Conservation (phyloP, 2,888 invertebrate species). For the Idaea aversata region DNA sequence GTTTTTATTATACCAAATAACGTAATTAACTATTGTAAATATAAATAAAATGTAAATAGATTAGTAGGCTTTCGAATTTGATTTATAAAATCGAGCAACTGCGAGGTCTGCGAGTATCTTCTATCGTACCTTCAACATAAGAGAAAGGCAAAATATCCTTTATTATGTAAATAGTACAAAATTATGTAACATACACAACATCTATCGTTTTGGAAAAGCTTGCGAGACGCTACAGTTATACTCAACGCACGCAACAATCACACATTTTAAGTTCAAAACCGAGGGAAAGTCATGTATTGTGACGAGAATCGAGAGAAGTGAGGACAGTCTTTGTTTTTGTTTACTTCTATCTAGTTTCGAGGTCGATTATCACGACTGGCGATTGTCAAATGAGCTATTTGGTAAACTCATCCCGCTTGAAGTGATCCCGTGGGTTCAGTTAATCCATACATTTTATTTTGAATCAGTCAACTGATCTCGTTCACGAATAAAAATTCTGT, state of each 20-base stretch:
- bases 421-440: too few relatives aligned
- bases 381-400: too few relatives aligned
- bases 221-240: not conserved
- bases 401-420: too few relatives aligned
- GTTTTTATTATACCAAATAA: not conserved
- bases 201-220: not conserved
- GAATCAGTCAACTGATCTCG: too few relatives aligned
- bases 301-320: not conserved
- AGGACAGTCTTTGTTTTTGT: not conserved
- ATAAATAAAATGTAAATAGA: too few relatives aligned
- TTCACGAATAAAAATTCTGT: too few relatives aligned
- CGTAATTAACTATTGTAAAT: not conserved
- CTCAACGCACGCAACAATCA: constrained; percentile 9
- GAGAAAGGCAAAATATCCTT: too few relatives aligned
- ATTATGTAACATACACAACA: too few relatives aligned
- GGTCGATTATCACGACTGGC: not conserved
- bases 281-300: not conserved
- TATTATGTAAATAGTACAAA: too few relatives aligned
- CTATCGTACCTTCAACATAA: constrained; percentile 8
- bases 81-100: constrained; percentile 3
- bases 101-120: too few relatives aligned
- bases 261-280: not conserved
- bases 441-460: too few relatives aligned
- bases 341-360: not conserved
- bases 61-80: constrained; percentile 21